Conservation (phyloP, 1,140 invertebrate genomes). For the Drosophila ananassae region DNA sequence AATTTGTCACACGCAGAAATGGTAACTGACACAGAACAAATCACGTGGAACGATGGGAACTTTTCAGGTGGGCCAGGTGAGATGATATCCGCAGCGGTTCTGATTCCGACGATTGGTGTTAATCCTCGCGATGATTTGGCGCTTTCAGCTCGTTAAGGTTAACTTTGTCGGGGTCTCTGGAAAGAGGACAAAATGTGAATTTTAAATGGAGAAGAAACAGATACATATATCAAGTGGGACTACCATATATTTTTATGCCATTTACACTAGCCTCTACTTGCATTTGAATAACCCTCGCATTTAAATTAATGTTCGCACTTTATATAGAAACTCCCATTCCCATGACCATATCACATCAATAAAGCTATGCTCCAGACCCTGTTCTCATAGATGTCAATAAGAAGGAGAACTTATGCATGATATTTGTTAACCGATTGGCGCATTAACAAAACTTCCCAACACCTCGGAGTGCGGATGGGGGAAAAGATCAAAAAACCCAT, state of each 20-base stretch:
- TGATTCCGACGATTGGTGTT: constrained; percentile 17
- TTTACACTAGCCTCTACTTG: too few relatives aligned
- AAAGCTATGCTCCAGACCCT: constrained; percentile 8
- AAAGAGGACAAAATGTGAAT: constrained; percentile 11
- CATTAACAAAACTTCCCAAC: constrained; percentile 66
- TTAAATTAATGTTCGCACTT: background rate
- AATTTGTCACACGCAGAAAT: constrained; percentile 47
- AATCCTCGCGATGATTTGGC: constrained; percentile 72
- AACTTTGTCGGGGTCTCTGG: background rate
- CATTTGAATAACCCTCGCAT: background rate
- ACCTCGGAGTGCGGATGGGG: constrained; percentile 30
- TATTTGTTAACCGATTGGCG: constrained; percentile 58
- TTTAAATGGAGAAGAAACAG: background rate
- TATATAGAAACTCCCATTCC: constrained; percentile 3
- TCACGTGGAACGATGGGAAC: constrained; percentile 46
- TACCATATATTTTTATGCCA: too few relatives aligned
- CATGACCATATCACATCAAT: constrained; percentile 28
- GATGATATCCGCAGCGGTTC: background rate
- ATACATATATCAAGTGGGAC: too few relatives aligned
- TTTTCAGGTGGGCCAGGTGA: constrained; percentile 32
- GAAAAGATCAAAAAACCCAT: constrained; percentile 72
- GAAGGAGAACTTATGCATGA: constrained; percentile 42
- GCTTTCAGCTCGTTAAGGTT: constrained; percentile 58
- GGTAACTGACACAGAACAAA: constrained; percentile 40
- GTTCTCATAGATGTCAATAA: constrained; percentile 51